Percentiles rank a stretch among this genome's conserved stretches.
Evolutionary conservation across 2,888 invertebrate species (phyloP).

Genomic region (Zaprionus lineosus): DNA sequence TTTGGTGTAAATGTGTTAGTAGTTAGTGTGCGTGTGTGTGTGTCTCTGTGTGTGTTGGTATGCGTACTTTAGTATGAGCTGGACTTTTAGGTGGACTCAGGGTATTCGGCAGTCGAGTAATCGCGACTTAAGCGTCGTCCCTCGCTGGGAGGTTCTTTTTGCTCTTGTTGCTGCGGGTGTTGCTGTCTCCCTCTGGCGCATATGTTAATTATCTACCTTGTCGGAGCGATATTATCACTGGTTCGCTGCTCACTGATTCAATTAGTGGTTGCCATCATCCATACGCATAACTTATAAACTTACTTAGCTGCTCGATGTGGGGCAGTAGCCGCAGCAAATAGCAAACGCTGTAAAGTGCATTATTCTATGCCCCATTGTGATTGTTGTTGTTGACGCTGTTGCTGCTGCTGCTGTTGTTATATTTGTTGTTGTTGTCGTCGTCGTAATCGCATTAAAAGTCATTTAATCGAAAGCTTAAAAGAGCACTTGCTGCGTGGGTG

Average conservation of each 20-base stretch:
- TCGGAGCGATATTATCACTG: constrained; percentile 28
- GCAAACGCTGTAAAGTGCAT: constrained; percentile 46
- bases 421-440: constrained; percentile 28
- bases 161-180: not conserved
- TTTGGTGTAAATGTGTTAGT: too few species aligned
- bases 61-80: too few species aligned
- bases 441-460: constrained; percentile 74
- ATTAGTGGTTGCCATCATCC: constrained; percentile 62
- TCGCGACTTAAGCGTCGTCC: too few species aligned
- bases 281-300: constrained; percentile 48
- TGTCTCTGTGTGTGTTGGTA: too few species aligned
- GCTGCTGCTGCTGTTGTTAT: constrained; percentile 9
- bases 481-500: constrained; percentile 26
- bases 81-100: too few species aligned
- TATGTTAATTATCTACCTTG: constrained; percentile 63
- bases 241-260: constrained; percentile 62
- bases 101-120: too few species aligned
- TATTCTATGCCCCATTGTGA: constrained; percentile 35
- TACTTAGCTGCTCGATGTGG: constrained; percentile 41
- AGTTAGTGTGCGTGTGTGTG: too few species aligned
- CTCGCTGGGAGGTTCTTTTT: too few species aligned
- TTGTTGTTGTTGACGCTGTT: constrained; percentile 16
- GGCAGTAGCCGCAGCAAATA: constrained; percentile 51
- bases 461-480: constrained; percentile 71
- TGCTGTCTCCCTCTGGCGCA: constrained; percentile 2